These are phyloP conservation scores for Leptinotarsa rubiginosa DNA, from an alignment of 2,888 invertebrate genomes.

Conservation along the genomic window DNA sequence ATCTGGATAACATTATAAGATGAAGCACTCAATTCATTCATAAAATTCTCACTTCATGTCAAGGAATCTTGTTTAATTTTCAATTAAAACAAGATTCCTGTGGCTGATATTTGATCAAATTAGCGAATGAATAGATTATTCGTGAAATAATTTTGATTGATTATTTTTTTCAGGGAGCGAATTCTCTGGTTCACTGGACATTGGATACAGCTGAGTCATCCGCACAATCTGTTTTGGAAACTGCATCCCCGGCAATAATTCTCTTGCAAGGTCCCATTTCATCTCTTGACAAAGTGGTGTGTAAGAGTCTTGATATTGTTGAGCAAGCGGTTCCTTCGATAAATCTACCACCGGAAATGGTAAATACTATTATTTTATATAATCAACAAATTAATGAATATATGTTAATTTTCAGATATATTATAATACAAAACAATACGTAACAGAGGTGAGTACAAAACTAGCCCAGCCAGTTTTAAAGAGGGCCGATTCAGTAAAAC, in stretches of 20 bases:
- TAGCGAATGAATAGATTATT: too few species aligned
- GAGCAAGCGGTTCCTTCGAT: slow-evolving; percentile 86
- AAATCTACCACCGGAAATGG: slow-evolving; percentile 86
- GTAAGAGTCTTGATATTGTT: slow-evolving; percentile 86
- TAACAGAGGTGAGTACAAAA: slow-evolving; percentile 69
- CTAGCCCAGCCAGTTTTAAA: slow-evolving; percentile 78
- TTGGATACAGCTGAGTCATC: slow-evolving; percentile 81
- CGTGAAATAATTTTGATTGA: neutral
- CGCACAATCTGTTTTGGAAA: slow-evolving; percentile 77
- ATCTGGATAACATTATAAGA: too few species aligned
- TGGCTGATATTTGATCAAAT: too few species aligned
- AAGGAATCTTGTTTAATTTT: too few species aligned
- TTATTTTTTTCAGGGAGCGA: slow-evolving; percentile 71
- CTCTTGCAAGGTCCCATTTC: slow-evolving; percentile 79
- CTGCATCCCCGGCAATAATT: slow-evolving; percentile 79
- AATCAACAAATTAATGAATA: neutral
- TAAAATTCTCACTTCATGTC: too few species aligned
- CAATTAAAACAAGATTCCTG: too few species aligned
- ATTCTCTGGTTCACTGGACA: slow-evolving; percentile 81
- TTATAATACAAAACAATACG: slow-evolving; percentile 82
- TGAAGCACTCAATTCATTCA: too few species aligned
- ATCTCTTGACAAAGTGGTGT: slow-evolving; percentile 81
- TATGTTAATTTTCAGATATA: slow-evolving; percentile 73
- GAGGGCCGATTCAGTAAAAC: slow-evolving; percentile 86
- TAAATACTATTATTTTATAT: slow-evolving; percentile 65